A percentile compares a stretch with the other conserved stretches of the same genome.
These are phyloP conservation scores for Brenthis ino DNA, from an alignment of 2,888 invertebrate species.

Conservation along the genomic window DNA sequence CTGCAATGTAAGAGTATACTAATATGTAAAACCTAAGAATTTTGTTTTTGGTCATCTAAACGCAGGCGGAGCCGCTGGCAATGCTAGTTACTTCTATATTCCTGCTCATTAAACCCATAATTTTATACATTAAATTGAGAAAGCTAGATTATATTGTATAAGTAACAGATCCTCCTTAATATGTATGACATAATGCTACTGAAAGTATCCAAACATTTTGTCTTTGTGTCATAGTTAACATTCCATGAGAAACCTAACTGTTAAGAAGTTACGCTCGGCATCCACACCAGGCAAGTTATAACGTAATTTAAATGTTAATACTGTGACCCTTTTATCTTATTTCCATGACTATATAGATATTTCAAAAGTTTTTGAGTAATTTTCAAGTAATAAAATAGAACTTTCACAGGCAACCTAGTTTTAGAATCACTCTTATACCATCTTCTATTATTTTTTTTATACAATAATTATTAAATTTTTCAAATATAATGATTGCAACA, in stretches of 20 bases:
- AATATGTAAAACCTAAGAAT: too few relatives aligned
- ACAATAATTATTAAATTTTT: too few relatives aligned
- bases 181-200: conserved; percentile 32
- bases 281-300: conserved; percentile 49
- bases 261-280: conserved; percentile 43
- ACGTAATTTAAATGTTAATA: conserved; percentile 53
- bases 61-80: too few relatives aligned
- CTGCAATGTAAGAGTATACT: too few relatives aligned
- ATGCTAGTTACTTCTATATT: too few relatives aligned
- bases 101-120: too few relatives aligned
- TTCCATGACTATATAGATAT: conserved; percentile 3
- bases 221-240: conserved; percentile 58
- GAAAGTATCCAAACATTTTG: conserved; percentile 36
- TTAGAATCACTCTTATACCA: too few relatives aligned
- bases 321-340: conserved; percentile 30
- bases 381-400: not conserved
- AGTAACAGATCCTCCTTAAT: conserved; percentile 24
- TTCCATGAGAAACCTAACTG: conserved; percentile 48
- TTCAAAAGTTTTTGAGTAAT: conserved; percentile 3
- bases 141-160: not conserved
- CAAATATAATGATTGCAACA: too few relatives aligned
- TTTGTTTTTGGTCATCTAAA: too few relatives aligned
- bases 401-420: too few relatives aligned
- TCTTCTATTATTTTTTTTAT: too few relatives aligned
- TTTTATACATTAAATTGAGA: too few relatives aligned